Evolutionary conservation across 2,888 invertebrate species (phyloP).

Genomic region (Amphipyra berbera): DNA sequence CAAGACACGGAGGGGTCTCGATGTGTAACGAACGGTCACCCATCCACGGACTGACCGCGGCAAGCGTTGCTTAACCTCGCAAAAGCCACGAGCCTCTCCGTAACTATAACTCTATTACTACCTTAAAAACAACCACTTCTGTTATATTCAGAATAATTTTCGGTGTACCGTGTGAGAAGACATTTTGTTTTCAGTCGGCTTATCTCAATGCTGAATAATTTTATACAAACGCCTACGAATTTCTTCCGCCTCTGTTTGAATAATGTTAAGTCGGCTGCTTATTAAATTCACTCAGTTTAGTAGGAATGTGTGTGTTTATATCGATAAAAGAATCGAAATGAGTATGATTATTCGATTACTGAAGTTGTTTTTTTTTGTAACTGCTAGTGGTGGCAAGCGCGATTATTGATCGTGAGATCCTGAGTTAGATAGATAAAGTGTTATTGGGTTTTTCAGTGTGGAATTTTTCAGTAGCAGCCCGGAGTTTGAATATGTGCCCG

Average conservation of each 20-base stretch:
- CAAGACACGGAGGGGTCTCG: too few relatives aligned
- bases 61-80: too few relatives aligned
- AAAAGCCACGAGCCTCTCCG: too few relatives aligned
- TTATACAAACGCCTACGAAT: constrained; percentile 56
- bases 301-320: constrained; percentile 26
- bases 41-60: too few relatives aligned
- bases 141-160: neutral
- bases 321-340: constrained; percentile 28
- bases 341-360: constrained; percentile 27
- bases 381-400: too few relatives aligned
- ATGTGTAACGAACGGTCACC: too few relatives aligned
- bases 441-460: too few relatives aligned
- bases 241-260: constrained; percentile 57
- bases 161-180: constrained; percentile 10
- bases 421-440: too few relatives aligned
- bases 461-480: too few relatives aligned
- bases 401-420: too few relatives aligned
- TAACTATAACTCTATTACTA: too few relatives aligned
- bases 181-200: constrained; percentile 38
- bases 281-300: constrained; percentile 57
- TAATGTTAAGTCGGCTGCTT: constrained; percentile 56
- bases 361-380: constrained; percentile 6
- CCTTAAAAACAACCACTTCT: neutral
- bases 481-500: too few relatives aligned
- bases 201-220: constrained; percentile 56